Base-by-base conservation (phyloP, 2,113 vertebrate species). In the Oryzias celebensis region DNA sequence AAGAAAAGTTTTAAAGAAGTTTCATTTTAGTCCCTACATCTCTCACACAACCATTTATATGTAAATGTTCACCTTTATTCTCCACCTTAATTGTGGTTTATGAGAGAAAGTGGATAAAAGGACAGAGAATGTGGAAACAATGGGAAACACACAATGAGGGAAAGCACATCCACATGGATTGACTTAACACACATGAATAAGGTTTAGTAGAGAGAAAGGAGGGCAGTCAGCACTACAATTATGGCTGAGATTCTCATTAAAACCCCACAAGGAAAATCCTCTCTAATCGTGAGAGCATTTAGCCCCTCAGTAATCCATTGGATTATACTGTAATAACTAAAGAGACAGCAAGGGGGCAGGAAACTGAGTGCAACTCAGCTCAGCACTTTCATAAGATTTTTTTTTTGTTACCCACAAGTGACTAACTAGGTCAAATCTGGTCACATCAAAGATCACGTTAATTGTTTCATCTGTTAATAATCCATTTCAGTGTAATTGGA, bases 221-320 rank as follows among this genome's bases (percentile, higher is more conserved):
- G 51, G 59, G 20, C 48, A 48, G 62, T 58, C 56, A 62, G 49
- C 64, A 44, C 64, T 50, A 50, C 56, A 78, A 83, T 67, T 64
- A 73, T 73, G 22, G 62, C 75, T 68, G 73, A 65, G 64, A 77
- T 85, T 88, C 79, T 88, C 83, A 88, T 87, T 85, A 82, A 88
- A 85, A 77, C 68, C 82, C 74, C 58, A 23, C 65, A 69, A 82
- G 78, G 68, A 70, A 86, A 85, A 87, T 85, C 75, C 68, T 57
- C 77, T 75, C 85, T 88, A 88, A 88, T 87, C 80, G 54, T 65
- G 59, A 58, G 28, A 76, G 81, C 82, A 72, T 89, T 63, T 78
- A 85, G 68, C 62, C 55, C 54, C 45, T 66, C 68, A 49, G 54
- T 88, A 87, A 89, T 88, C 84, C 80, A 73, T 47, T 52, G 77